These are phyloP conservation scores for Pangasius macronema DNA, from an alignment of 2,797 vertebrate species.

Conservation along the genomic window DNA sequence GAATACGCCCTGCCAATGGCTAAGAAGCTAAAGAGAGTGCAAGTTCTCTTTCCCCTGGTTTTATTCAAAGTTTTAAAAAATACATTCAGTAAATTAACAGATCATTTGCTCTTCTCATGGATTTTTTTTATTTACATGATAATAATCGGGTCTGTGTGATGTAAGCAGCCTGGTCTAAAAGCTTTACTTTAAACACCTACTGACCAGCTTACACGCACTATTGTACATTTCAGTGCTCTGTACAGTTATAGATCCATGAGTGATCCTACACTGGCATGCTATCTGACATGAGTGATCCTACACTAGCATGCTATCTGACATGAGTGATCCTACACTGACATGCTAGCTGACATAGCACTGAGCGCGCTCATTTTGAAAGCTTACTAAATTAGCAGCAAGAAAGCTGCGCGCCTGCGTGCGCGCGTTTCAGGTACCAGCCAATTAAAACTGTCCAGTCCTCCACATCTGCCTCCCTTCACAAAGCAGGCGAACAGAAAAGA, in stretches of 20 bases:
- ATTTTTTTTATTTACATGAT: neutral
- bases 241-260: neutral
- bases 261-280: too few relatives aligned
- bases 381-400: conserved; percentile 8
- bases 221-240: too few relatives aligned
- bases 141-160: neutral
- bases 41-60: neutral
- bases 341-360: neutral
- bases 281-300: too few relatives aligned
- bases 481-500: conserved; percentile 78
- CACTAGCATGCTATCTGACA: too few relatives aligned
- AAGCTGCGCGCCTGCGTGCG: conserved; percentile 45
- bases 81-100: neutral
- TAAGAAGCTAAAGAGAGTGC: conserved; percentile 47
- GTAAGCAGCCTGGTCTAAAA: neutral
- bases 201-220: neutral
- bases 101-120: neutral
- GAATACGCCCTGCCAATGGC: conserved; percentile 70
- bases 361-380: neutral
- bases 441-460: conserved; percentile 90
- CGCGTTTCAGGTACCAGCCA: conserved; percentile 77
- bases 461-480: conserved; percentile 92
- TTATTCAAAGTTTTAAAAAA: neutral
- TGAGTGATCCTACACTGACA: neutral
- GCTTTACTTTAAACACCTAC: neutral